A percentile compares a stretch with the other conserved stretches of the same genome.
phyloP scores from a whole-genome alignment of 2,113 vertebrate species.

The Trematocara variabile region DNA sequence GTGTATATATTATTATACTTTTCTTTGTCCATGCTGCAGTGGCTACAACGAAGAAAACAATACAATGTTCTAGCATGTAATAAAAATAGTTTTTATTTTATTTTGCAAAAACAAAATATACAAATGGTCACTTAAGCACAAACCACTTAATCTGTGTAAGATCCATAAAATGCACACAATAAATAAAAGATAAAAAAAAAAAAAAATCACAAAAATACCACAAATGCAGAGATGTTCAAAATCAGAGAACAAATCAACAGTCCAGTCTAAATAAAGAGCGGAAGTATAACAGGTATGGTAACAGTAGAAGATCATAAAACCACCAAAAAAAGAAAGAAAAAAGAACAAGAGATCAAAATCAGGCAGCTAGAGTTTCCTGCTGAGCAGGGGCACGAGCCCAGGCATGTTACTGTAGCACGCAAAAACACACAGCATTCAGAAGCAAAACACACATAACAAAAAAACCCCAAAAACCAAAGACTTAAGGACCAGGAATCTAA shows the following conservation, averaged over 20 bases:
- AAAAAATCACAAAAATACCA: slow-evolving; percentile 28
- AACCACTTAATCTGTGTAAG: slow-evolving; percentile 43
- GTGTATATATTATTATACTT: neutral
- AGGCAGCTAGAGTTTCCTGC: neutral
- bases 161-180: slow-evolving; percentile 57
- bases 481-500: neutral
- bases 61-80: neutral
- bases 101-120: slow-evolving; percentile 51
- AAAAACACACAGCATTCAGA: slow-evolving; percentile 21
- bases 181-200: slow-evolving; percentile 36
- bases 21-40: neutral
- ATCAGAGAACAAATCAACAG: neutral
- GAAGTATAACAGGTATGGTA: slow-evolving; percentile 8
- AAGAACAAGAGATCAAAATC: neutral
- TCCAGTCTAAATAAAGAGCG: neutral
- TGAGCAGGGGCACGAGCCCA: slow-evolving; percentile 2
- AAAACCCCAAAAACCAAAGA: neutral
- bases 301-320: neutral
- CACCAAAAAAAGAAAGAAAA: neutral
- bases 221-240: slow-evolving; percentile 23
- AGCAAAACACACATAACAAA: neutral
- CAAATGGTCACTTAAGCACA: slow-evolving; percentile 40
- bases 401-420: neutral
- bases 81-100: slow-evolving; percentile 60
- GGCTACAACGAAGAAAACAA: neutral